Evolutionary conservation across 92 coral and sea anemone species (phyloP), one percentile per base, ranked within the genome.

Genomic region (Micromussa lordhowensis): DNA sequence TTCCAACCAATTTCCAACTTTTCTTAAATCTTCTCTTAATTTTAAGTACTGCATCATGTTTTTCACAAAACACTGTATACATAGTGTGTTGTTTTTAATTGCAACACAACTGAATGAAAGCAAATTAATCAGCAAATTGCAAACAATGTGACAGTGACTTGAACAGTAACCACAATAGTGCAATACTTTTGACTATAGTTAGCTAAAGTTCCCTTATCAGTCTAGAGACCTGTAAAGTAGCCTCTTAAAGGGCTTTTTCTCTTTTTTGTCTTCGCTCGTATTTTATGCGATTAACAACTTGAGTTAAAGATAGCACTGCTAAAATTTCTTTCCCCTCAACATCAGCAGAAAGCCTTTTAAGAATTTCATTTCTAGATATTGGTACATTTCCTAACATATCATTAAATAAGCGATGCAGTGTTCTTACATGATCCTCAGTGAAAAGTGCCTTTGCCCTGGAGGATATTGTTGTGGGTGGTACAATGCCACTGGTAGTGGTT

Each of bases 211-310:
- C 72, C 59, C 59, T 59, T 80, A 80, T 59, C 84, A 80, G 84
- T 32, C 84, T 80, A 80, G 84, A 80, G 83, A 79, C 84, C 84
- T 36, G 54, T 59, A 80, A 24, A 32, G 73, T 80, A 54, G 48
- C 73, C 84, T 80, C 84, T 80, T 80, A 80, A 80, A 58, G 5
- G 54, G 54, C 74, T 81, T 81, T 81, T 34, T 64, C 85, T 81
- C 76, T 81, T 81, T 40, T 66, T 81, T 81, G 85, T 81, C 85
- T 36, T 36, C 61, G 85, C 80, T 89, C 92, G 19, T 89, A 89
- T 55, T 89, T 89, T 14, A 89, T 73, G 32, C 88, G 92, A 82
- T 82, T 89, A 55, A 89, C 68, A 44, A 89, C 81, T 83, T 75
- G 82, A 53, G 16, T 57, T 58, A 83, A 55, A 22, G 78, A 29